phyloP scores from a whole-genome alignment of 1,140 invertebrate species.

The Pseudoatta argentina region DNA sequence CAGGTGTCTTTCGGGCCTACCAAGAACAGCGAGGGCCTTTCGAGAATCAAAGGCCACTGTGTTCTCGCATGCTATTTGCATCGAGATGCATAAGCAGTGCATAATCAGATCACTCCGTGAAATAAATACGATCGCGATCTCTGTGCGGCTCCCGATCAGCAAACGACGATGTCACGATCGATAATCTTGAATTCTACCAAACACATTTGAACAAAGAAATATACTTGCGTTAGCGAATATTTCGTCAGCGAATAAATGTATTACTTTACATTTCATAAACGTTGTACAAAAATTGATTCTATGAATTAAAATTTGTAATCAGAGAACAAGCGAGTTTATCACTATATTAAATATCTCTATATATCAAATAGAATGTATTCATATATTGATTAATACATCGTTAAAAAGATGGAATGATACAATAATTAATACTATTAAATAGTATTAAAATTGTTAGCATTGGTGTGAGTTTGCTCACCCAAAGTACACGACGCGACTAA shows the following conservation, averaged over 20 bases:
- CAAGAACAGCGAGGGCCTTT: constrained; percentile 60
- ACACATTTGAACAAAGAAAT: constrained; percentile 8
- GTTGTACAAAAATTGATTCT: background rate
- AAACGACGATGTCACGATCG: constrained; percentile 55
- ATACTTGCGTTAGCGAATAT: no score
- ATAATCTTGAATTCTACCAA: constrained; percentile 36
- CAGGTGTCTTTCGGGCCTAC: constrained; percentile 65
- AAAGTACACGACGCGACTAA: constrained; percentile 48
- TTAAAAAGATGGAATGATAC: background rate
- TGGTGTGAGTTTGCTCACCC: constrained; percentile 27
- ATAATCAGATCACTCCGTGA: constrained; percentile 67
- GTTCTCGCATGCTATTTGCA: constrained; percentile 71
- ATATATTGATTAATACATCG: background rate
- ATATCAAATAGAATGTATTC: background rate
- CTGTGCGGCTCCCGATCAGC: constrained; percentile 44
- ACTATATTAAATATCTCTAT: background rate
- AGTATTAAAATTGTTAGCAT: background rate
- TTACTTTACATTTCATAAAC: background rate
- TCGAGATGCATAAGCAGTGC: constrained; percentile 70
- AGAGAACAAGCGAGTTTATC: background rate
- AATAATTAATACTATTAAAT: constrained; percentile 19
- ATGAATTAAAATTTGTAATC: background rate
- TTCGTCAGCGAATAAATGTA: constrained; percentile 1
- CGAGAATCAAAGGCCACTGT: constrained; percentile 71
- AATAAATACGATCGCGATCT: constrained; percentile 54